Base-by-base conservation (phyloP, 2,797 vertebrate genomes). In the Clarias platycephalus region DNA sequence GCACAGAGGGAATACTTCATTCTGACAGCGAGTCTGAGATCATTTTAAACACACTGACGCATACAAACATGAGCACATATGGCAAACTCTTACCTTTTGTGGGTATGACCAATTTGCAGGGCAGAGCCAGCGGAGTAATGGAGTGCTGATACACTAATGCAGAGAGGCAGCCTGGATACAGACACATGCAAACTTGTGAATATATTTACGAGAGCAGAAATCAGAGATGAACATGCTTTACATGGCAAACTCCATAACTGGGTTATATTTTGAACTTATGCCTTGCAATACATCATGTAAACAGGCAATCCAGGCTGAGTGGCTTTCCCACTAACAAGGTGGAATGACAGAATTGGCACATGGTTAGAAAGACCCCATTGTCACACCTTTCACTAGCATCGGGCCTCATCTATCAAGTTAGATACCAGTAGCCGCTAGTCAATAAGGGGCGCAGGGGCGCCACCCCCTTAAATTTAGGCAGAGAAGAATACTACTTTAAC, bases 71-170 rank as follows among this genome's bases (percentile, higher is more conserved):
- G 55, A n/a, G 15, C 28, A 62, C 26, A 78, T 28, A 79, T 24
- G 8, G 63, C 91, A n/a, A 75, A 44, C 3, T 70, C 91, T 92
- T 94, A 97, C 96, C 98, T 97, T 96, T 94, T 88, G 96, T 95
- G 70, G 98, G 98, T 93, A 99, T 97, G 85, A 98, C 95, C 80
- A 99, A 95, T 90, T 98, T 99, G 93, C 98, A 99, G 87, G 98
- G 97, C 85, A 99, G 93, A 71, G 98, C 98, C 94, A 99, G 92
- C 0, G 98, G 98, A 13, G 97, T 99, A 94, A 99, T 97, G 60
- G 98, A 98, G 90, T 99, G 98, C 92, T 99, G 98, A 93, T 99
- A 99, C 75, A 99, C 98, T 93, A 99, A 91, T 0, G 98, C 98
- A 0, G 98, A 99, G 40, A 99, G 94, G 83, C 97, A 98, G 63